Percentiles rank a stretch among this genome's conserved stretches.
Conservation (phyloP, 2,797 vertebrate genomes). For the Pogoniulus pusillus region DNA sequence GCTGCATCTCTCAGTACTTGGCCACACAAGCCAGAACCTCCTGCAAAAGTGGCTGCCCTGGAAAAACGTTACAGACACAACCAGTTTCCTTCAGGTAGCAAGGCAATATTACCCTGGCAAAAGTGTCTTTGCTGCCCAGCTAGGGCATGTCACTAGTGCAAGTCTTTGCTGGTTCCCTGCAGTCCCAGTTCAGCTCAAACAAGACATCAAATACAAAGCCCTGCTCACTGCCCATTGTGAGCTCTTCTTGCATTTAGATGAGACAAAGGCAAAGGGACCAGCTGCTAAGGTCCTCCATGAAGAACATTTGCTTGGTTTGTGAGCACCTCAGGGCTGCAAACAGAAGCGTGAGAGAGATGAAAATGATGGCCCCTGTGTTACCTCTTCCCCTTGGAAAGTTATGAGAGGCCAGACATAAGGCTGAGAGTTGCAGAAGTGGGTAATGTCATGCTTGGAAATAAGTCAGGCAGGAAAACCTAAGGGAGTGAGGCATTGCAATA, state of each 20-base stretch:
- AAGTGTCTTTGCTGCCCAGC: neutral
- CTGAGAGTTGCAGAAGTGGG: neutral
- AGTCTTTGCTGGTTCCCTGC: neutral
- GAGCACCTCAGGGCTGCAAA: neutral
- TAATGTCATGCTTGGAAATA: neutral
- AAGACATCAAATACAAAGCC: neutral
- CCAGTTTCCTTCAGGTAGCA: neutral
- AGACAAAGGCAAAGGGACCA: neutral
- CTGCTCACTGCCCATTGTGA: neutral
- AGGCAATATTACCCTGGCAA: neutral
- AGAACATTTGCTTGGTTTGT: neutral
- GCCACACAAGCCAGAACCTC: neutral
- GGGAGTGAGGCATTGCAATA: neutral
- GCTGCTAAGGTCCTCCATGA: neutral
- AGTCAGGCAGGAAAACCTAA: neutral
- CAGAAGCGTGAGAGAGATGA: neutral
- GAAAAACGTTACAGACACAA: neutral
- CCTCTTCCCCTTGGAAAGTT: neutral
- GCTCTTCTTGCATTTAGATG: neutral
- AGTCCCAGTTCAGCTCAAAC: neutral
- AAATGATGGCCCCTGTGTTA: neutral
- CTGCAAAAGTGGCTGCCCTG: neutral
- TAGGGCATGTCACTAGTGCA: neutral
- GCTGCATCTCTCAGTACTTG: rapidly evolving
- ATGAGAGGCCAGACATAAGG: neutral